phyloP scores from a whole-genome alignment of 30 jellyfish, hydroid and myxozoan species.

The Phacellophora camtschatica region DNA sequence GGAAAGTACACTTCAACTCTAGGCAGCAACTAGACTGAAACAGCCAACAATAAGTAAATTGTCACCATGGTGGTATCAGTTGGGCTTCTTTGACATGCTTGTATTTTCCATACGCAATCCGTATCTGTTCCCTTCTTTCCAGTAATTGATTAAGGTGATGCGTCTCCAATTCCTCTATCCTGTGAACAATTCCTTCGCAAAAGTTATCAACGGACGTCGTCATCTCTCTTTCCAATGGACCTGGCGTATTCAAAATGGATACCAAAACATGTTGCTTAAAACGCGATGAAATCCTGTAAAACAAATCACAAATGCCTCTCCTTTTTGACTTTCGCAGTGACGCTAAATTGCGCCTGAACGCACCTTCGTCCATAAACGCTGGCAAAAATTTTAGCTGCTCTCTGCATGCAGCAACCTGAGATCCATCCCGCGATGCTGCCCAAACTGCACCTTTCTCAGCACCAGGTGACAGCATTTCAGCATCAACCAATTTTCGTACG shows the following conservation, averaged over 20 bases:
- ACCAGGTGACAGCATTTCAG: too few species aligned
- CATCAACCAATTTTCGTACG: too few species aligned
- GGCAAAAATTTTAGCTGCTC: neutral
- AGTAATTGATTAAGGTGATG: neutral
- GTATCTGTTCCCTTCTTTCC: neutral
- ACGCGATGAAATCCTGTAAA: neutral
- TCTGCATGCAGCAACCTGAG: neutral
- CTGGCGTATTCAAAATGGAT: neutral
- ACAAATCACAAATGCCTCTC: neutral
- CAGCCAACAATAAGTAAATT: too few species aligned
- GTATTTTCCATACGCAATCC: neutral
- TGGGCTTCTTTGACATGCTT: neutral
- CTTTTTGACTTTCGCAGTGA: neutral
- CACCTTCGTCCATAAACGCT: neutral
- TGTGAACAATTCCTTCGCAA: neutral
- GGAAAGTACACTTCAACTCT: too few species aligned
- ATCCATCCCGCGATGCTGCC: neutral
- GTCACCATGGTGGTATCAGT: too few species aligned
- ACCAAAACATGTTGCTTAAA: neutral
- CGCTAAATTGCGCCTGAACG: neutral
- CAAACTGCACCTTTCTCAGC: neutral
- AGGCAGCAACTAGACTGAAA: too few species aligned
- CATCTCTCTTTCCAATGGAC: neutral
- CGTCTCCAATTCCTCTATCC: neutral
- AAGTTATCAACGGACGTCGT: neutral